Evolutionary conservation across 2,888 invertebrate genomes (phyloP).

Genomic region (Thysanoteuthis rhombus): DNA sequence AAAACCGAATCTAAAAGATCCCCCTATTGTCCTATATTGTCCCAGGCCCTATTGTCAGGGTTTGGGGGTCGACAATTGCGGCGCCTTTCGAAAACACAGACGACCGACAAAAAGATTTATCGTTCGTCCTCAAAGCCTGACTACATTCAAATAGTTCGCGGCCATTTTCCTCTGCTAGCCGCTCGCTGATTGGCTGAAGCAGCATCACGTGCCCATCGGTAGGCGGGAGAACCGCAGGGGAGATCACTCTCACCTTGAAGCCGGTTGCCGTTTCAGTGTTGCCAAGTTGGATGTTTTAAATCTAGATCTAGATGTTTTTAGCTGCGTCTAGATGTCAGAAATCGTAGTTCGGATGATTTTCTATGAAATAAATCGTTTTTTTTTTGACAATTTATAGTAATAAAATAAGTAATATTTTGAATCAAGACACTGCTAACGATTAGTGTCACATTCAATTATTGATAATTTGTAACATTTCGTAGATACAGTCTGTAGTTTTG

Average conservation of each 20-base stretch:
- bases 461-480: too few species aligned
- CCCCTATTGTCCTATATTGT: neutral
- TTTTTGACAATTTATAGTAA: too few species aligned
- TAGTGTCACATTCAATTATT: too few species aligned
- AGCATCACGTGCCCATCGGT: neutral
- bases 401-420: too few species aligned
- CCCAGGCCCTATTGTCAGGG: neutral
- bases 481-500: too few species aligned
- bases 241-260: neutral
- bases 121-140: neutral
- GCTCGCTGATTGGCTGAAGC: neutral
- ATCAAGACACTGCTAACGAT: too few species aligned
- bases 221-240: neutral
- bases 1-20: neutral
- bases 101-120: neutral
- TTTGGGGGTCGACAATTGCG: neutral
- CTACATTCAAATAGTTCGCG: conserved; percentile 28
- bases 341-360: too few species aligned
- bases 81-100: neutral
- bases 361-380: too few species aligned
- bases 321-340: too few species aligned
- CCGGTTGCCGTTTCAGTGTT: neutral
- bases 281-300: too few species aligned
- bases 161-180: conserved; percentile 17
- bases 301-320: too few species aligned